Evolutionary conservation across 2,797 vertebrate genomes (phyloP), one percentile per base, ranked within the genome.

Genomic region (Hydrophis major): DNA sequence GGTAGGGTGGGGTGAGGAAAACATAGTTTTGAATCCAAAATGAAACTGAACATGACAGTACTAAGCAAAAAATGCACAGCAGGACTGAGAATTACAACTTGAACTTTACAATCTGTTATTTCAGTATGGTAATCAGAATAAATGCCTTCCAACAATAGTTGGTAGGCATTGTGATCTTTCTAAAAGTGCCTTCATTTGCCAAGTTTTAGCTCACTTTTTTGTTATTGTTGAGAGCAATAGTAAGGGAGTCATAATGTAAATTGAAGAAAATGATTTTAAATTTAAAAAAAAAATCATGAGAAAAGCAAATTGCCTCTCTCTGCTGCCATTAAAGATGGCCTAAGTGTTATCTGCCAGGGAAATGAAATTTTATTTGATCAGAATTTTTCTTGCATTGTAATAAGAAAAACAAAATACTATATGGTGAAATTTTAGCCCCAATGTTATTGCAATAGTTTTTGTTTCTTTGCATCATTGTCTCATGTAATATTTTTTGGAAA

Each of bases 401-500:
- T 96, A 94, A 96, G 88, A 93, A 96, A 3, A 28, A 86, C 74
- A 95, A 0, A 0, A 86, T 59, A 88, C 27, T 60, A 4, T 5
- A 95, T 91, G 92, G 88, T 92, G 94, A 93, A 66, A 93, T 88
- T 25, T 1, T 28, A 86, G 50, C 20, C 37, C 74, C 74, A 47
- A 47, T 0, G 37, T 83, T 47, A 47, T 47, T 83, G 74, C 74
- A 47, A 25, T 25, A 47, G 20, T 20, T 3, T 22, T 42, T 74
- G 18, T 18, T 14, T 83, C 47, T 83, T 11, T 42, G 3, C 20
- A 37, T 10, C 32, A 42, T 78, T 78, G 74, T 25, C 37, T 96
- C 89, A 96, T 96, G 91, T 92, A 91, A 94, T 95, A 4, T 95
- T 95, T 95, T 94, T 94, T 0, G 0, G 92, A 93, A 93, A 87